Percentiles rank a stretch among this genome's conserved stretches.
Evolutionary conservation across 2,888 invertebrate species (phyloP).

Genomic region (Stenurella melanura): DNA sequence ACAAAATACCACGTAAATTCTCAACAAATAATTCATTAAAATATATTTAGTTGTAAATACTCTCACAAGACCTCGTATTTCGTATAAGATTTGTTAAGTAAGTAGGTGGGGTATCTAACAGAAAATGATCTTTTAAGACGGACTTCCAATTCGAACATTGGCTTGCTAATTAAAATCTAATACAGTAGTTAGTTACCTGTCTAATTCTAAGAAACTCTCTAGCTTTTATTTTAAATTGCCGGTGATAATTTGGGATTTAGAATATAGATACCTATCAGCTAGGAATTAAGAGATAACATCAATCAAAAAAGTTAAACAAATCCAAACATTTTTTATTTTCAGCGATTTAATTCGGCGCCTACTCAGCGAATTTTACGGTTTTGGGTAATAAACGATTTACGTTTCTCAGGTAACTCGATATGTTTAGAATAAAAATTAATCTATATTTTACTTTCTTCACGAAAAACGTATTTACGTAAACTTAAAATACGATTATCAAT

Average conservation of each 20-base stretch:
- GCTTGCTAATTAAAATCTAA: no score
- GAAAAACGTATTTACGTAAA: constrained; percentile 5
- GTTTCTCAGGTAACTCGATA: constrained; percentile 3
- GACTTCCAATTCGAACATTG: no score
- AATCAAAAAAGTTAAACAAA: constrained; percentile 28
- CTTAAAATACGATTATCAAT: constrained; percentile 31
- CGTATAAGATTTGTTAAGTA: no score
- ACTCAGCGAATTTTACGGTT: not conserved
- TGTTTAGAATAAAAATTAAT: not conserved
- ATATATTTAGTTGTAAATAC: no score
- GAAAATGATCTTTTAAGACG: no score
- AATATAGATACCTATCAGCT: constrained; percentile 18
- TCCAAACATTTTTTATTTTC: not conserved
- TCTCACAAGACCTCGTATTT: no score
- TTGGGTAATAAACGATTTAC: not conserved
- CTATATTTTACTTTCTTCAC: not conserved
- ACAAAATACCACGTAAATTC: no score
- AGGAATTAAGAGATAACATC: constrained; percentile 38
- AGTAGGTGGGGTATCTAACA: no score
- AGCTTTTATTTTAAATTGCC: constrained; percentile 18
- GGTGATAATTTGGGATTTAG: constrained; percentile 21
- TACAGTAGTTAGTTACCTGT: not conserved
- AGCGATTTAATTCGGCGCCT: not conserved
- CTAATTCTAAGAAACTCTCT: not conserved
- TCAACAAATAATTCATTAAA: no score